These are phyloP conservation scores for Pomatorhinus ruficollis DNA, from an alignment of 2,113 vertebrate species.

Conservation along the genomic window DNA sequence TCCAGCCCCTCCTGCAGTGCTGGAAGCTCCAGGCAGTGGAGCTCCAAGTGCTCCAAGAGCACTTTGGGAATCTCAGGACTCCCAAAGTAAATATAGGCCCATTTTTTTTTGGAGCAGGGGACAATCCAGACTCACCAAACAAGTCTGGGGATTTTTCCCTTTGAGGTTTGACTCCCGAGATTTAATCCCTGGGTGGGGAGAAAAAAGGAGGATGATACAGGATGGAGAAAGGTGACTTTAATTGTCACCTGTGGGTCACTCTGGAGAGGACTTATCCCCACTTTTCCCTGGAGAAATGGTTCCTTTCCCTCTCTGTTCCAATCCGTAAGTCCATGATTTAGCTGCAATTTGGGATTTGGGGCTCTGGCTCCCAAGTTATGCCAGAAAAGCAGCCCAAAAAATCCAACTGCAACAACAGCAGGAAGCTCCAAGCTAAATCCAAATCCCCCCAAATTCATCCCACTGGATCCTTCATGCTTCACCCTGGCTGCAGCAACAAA, in stretches of 20 bases:
- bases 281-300: neutral
- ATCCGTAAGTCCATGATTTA: neutral
- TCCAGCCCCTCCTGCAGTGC: neutral
- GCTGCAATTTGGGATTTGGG: rapidly evolving
- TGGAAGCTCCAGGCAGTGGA: neutral
- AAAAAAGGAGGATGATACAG: neutral
- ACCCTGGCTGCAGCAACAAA: neutral
- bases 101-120: rapidly evolving
- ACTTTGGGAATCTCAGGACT: neutral
- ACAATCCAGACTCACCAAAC: neutral
- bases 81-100: neutral
- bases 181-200: neutral
- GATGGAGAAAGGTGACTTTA: neutral
- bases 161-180: neutral
- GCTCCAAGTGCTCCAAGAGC: neutral
- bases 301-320: neutral
- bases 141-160: neutral
- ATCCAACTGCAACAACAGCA: rapidly evolving
- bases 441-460: rapidly evolving
- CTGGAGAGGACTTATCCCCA: neutral
- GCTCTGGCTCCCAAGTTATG: neutral
- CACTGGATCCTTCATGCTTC: rapidly evolving
- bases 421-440: neutral
- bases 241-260: neutral
- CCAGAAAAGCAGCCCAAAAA: neutral